A percentile compares a stretch with the other conserved stretches of the same genome.
phyloP scores from a whole-genome alignment of 1,140 invertebrate species.

The Euura saliciscinereae region DNA sequence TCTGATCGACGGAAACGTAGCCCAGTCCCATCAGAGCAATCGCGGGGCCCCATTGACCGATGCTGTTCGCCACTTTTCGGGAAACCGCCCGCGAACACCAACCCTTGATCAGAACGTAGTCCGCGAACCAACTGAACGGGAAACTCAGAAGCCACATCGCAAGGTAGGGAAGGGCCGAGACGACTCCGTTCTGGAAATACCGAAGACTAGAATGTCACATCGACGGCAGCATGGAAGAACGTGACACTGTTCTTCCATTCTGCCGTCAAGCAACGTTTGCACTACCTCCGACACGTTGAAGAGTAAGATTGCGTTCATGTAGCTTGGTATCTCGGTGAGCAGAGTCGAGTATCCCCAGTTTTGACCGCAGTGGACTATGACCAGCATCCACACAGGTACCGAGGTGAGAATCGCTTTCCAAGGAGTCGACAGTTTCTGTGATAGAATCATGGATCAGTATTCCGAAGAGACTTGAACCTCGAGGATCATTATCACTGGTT shows the following conservation, averaged over 20 bases:
- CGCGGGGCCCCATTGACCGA: conserved; percentile 81
- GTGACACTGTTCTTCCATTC: too few species aligned
- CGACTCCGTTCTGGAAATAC: conserved; percentile 72
- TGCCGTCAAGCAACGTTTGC: too few species aligned
- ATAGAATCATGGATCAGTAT: conserved; percentile 21
- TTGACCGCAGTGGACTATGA: conserved; percentile 84
- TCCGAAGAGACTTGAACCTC: not conserved
- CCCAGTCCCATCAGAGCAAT: conserved; percentile 76
- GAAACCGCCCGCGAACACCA: conserved; percentile 63
- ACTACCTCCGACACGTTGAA: conserved; percentile 80
- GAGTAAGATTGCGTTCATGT: conserved; percentile 93
- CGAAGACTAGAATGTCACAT: not conserved
- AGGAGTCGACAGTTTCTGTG: conserved; percentile 69
- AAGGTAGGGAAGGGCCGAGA: conserved; percentile 82
- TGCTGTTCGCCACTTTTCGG: conserved; percentile 80
- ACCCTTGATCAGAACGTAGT: conserved; percentile 71
- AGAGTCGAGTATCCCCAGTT: conserved; percentile 91
- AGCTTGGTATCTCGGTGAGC: conserved; percentile 94
- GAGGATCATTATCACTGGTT: too few species aligned
- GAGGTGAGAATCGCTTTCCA: conserved; percentile 86
- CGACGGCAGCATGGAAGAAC: conserved; percentile 14
- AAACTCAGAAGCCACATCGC: conserved; percentile 86
- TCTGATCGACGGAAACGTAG: conserved; percentile 79
- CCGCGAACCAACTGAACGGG: conserved; percentile 83
- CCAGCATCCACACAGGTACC: conserved; percentile 84